Percentiles rank a stretch among this genome's conserved stretches.
phyloP scores from a whole-genome alignment of 2,113 vertebrate species.

The Petaurus breviceps region DNA sequence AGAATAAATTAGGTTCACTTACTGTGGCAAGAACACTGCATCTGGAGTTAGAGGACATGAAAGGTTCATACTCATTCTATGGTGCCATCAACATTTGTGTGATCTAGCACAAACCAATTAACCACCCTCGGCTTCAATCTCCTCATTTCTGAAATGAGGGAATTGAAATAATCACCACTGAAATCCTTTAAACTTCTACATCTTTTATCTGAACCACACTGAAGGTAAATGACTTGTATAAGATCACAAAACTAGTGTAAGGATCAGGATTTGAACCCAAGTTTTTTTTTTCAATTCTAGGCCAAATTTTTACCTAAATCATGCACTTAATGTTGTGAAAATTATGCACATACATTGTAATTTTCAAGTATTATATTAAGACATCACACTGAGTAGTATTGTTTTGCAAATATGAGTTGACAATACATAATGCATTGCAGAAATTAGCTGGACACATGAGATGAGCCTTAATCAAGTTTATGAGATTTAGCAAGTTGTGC shows the following conservation, averaged over 20 bases:
- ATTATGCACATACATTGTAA: background rate
- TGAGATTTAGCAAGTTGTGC: background rate
- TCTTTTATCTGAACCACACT: background rate
- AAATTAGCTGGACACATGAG: background rate
- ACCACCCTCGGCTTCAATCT: background rate
- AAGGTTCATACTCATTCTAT: background rate
- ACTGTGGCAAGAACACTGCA: background rate
- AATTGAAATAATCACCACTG: background rate
- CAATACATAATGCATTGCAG: background rate
- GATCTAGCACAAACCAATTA: background rate
- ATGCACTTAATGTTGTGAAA: background rate
- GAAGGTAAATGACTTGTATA: background rate
- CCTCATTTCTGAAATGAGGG: background rate
- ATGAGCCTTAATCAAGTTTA: background rate
- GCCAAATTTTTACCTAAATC: background rate
- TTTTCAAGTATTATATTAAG: background rate
- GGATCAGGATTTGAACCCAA: background rate
- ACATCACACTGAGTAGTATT: background rate
- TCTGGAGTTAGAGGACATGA: background rate
- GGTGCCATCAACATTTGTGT: background rate
- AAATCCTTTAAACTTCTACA: background rate
- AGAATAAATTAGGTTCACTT: background rate
- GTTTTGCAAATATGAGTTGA: background rate
- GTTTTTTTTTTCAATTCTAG: background rate
- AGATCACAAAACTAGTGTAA: background rate